Evolutionary conservation across 2,797 vertebrate species (phyloP), one percentile per base, ranked within the genome.

Genomic region (Emydoidea blandingii): DNA sequence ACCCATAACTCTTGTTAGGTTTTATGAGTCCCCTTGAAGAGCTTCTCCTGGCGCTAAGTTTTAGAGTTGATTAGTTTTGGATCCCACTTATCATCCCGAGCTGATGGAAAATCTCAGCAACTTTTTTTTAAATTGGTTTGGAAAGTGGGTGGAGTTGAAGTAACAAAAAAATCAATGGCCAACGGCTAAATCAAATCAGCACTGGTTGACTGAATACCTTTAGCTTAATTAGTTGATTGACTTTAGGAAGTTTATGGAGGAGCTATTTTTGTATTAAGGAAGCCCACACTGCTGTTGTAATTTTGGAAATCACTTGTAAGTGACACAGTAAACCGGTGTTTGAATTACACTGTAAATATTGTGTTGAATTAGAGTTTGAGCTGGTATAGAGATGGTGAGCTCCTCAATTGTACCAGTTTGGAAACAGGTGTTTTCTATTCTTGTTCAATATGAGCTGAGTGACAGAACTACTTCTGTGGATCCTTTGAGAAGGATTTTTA

Each of bases 191-290:
- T 98, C 97, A 79, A 97, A 95, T 98, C 96, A 97, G 86, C 95
- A 1, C 83, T 97, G 94, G 96, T 96, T 98, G 97, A 97, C 95
- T 96, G 97, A 97, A 97, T 95, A 86, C 96, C 95, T 98, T 94
- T 65, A 96, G 97, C 96, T 97, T 97, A 90, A 95, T 97, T 98
- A 97, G 94, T 89, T 98, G 97, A 98, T 97, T 93, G 97, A 95
- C 93, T 95, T 88, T 94, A 94, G 87, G 90, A 96, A 92, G 97
- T 97, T 95, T 96, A 31, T 76, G 93, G 95, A 94, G 89, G 47
- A 97, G 93, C 74, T 98, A 85, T 97, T 98, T 89, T 97, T 96
- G 95, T 95, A 87, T 92, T 86, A 90, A 92, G 85, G 57, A 95
- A 96, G 91, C 96, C 92, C 92, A 93, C 94, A 95, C 37, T 95